These are phyloP conservation scores for Napeogenes inachia DNA, from an alignment of 2,888 invertebrate species.

Conservation along the genomic window DNA sequence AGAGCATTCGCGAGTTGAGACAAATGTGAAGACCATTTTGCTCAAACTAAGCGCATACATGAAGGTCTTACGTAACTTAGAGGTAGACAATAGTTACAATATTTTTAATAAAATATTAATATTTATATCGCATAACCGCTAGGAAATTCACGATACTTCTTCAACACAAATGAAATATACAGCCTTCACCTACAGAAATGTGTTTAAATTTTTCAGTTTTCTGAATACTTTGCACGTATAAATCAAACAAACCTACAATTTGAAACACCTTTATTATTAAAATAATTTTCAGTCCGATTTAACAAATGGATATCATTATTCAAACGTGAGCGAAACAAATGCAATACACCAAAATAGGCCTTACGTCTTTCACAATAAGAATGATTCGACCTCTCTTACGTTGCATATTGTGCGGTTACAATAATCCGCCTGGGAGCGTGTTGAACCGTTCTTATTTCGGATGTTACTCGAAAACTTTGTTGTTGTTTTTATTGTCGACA, in stretches of 20 bases:
- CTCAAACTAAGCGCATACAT: neutral
- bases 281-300: conserved; percentile 14
- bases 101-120: no score
- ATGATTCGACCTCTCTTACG: no score
- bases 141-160: no score
- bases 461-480: conserved; percentile 20
- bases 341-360: neutral
- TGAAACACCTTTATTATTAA: conserved; percentile 8
- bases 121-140: no score
- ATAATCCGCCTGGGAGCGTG: conserved; percentile 15
- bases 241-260: conserved; percentile 1
- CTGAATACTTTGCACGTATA: no score
- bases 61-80: no score
- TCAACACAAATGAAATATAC: no score
- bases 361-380: no score
- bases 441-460: conserved; percentile 19
- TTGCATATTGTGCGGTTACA: neutral
- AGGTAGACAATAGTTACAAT: no score
- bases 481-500: conserved; percentile 19
- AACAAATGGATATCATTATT: conserved; percentile 17
- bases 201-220: no score
- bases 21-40: neutral
- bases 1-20: conserved; percentile 38
- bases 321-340: conserved; percentile 8
- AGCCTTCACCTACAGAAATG: no score